Evolutionary conservation across 2,797 vertebrate species (phyloP), one percentile per base, ranked within the genome.

Genomic region (Poeciliopsis turneri): DNA sequence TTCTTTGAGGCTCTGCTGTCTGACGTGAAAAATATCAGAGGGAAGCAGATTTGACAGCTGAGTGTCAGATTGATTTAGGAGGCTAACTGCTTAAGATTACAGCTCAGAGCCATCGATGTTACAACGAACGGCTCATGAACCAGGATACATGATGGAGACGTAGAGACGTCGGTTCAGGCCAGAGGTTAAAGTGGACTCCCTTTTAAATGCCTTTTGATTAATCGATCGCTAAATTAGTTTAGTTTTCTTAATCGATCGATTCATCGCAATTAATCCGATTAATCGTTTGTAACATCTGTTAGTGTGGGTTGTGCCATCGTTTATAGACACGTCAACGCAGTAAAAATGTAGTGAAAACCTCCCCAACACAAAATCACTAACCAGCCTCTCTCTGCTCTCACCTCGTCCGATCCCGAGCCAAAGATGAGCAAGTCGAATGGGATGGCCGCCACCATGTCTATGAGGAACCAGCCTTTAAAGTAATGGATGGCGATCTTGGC

Each of bases 401-500:
- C 98, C 97, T 99, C 98, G 88, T 99, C 98, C 55, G 98, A 99
- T 83, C 98, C 98, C 78, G 98, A 99, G 93, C 98, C 97, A 91
- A 99, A 99, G 94, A 99, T 99, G 87, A 99, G 97, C 92, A 99
- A 95, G 95, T 99, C 98, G 85, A 99, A 99, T 7, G 98, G 98
- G 90, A 99, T 99, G 90, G 98, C 98, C 41, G 98, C 98, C 84
- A 99, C 98, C 97, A 99, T 99, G 94, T 99, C 98, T 90, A 99
- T 99, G 94, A 99, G 97, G 95, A 99, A 99, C 98, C 98, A 99
- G 95, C 98, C 98, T 96, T 99, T 99, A 89, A 99, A 99, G 95
- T 99, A 99, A 95, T 99, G 98, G 94, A 99, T 97, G 88, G 98
- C 98, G 88, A 99, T 99, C 96, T 96, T 99, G 82, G 96, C 97